A percentile compares a stretch with the other conserved stretches of the same genome.
phyloP scores from a whole-genome alignment of 2,888 invertebrate genomes.

The Perizoma flavofasciatum region DNA sequence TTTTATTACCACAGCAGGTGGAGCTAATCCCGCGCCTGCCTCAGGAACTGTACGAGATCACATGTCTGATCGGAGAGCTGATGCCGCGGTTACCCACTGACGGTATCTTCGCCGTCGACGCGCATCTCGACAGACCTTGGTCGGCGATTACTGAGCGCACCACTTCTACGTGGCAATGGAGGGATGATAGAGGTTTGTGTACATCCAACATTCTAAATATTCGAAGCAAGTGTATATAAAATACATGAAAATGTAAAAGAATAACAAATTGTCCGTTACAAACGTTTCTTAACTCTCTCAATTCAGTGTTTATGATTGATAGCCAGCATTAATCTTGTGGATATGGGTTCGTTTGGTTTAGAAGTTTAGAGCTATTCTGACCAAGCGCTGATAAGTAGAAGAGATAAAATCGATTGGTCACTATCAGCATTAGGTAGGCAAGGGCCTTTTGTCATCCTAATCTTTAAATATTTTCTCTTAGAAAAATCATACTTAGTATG shows the following conservation, averaged over 20 bases:
- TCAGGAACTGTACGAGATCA: constrained; percentile 98
- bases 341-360: constrained; percentile 16
- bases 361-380: background rate
- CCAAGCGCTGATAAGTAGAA: constrained; percentile 2
- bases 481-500: too few relatives aligned
- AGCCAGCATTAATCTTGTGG: constrained; percentile 17
- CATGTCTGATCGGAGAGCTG: constrained; percentile 97
- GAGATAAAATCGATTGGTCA: background rate
- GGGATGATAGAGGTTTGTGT: constrained; percentile 92
- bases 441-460: too few relatives aligned
- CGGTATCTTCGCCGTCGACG: constrained; percentile 97
- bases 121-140: constrained; percentile 90
- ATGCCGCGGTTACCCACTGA: constrained; percentile 98
- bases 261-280: background rate
- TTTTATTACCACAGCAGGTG: constrained; percentile 78
- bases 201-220: background rate
- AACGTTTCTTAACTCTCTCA: background rate
- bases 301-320: constrained; percentile 9
- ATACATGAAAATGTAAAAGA: background rate
- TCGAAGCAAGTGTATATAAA: background rate
- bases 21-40: constrained; percentile 96
- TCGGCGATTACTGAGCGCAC: constrained; percentile 92
- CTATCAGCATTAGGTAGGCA: too few relatives aligned
- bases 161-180: constrained; percentile 95
- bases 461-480: too few relatives aligned